A percentile compares a stretch with the other conserved stretches of the same genome.
Conservation (phyloP, 2,113 vertebrate species). For the Cathartes aura region DNA sequence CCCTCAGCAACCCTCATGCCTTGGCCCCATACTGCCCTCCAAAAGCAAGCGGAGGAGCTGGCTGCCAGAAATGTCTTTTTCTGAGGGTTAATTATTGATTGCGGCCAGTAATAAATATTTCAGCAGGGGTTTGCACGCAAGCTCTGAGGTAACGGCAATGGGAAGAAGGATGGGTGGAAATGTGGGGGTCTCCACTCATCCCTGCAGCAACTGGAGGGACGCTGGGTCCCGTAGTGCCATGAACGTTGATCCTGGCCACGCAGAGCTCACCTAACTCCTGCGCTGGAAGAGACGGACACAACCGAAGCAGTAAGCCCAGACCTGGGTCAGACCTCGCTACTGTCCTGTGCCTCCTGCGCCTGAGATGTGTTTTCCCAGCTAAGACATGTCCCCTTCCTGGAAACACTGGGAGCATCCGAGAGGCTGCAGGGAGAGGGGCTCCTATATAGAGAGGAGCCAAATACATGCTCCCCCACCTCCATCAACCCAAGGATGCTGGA, state of each 20-base stretch:
- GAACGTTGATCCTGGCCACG: neutral
- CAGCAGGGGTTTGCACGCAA: neutral
- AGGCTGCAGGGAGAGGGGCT: neutral
- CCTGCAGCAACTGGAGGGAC: neutral
- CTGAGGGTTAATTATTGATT: neutral
- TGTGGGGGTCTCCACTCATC: fast-evolving
- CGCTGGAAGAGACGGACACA: neutral
- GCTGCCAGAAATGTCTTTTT: neutral
- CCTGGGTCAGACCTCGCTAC: neutral
- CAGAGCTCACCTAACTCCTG: neutral
- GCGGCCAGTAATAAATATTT: neutral
- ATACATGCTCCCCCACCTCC: neutral
- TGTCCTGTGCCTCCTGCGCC: neutral
- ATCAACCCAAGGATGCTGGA: neutral
- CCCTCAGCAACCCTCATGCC: fast-evolving
- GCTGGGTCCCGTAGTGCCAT: neutral
- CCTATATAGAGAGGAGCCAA: fast-evolving
- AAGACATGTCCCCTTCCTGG: neutral
- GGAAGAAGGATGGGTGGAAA: neutral
- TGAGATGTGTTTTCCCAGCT: neutral
- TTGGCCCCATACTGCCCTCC: neutral
- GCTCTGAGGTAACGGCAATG: neutral
- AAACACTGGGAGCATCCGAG: neutral
- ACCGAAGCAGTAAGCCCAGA: neutral
- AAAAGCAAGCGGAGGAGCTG: neutral